phyloP scores from a whole-genome alignment of 64 coral and sea anemone genomes.

The Pocillopora verrucosa region DNA sequence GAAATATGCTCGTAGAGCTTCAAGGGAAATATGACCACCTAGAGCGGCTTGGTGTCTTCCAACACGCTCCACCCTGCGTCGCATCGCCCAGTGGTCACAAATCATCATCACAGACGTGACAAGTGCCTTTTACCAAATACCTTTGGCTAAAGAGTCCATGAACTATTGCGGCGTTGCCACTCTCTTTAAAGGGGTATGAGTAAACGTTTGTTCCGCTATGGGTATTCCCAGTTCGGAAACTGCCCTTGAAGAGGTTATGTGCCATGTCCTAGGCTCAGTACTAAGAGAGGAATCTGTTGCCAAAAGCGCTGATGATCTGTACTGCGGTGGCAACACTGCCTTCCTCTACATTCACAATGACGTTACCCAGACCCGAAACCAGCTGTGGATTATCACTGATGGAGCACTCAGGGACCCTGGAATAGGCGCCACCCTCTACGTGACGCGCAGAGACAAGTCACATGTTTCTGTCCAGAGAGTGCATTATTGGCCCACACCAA shows the following conservation, averaged over 20 bases:
- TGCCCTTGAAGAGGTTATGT: slow-evolving; percentile 46
- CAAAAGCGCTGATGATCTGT: slow-evolving; percentile 46
- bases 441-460: too few relatives aligned
- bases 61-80: slow-evolving; percentile 20
- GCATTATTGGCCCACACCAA: too few relatives aligned
- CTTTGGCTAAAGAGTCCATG: slow-evolving; percentile 16
- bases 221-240: too few relatives aligned
- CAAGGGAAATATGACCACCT: slow-evolving; percentile 36
- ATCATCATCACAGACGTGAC: slow-evolving; percentile 33
- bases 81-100: slow-evolving; percentile 31
- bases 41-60: slow-evolving; percentile 15
- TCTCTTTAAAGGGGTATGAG: slow-evolving; percentile 45
- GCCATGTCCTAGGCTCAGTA: slow-evolving; percentile 16
- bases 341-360: too few relatives aligned
- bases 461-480: too few relatives aligned
- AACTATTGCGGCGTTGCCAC: too few relatives aligned
- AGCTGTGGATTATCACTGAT: too few relatives aligned
- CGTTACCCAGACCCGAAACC: too few relatives aligned
- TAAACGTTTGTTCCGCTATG: slow-evolving; percentile 40
- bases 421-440: too few relatives aligned
- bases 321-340: slow-evolving; percentile 12
- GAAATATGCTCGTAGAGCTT: too few relatives aligned
- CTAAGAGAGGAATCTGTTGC: not conserved
- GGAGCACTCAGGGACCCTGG: too few relatives aligned
- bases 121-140: slow-evolving; percentile 44